A percentile compares a stretch with the other conserved stretches of the same genome.
Evolutionary conservation across 2,113 vertebrate genomes (phyloP).

Genomic region (Periophthalmus modestus): DNA sequence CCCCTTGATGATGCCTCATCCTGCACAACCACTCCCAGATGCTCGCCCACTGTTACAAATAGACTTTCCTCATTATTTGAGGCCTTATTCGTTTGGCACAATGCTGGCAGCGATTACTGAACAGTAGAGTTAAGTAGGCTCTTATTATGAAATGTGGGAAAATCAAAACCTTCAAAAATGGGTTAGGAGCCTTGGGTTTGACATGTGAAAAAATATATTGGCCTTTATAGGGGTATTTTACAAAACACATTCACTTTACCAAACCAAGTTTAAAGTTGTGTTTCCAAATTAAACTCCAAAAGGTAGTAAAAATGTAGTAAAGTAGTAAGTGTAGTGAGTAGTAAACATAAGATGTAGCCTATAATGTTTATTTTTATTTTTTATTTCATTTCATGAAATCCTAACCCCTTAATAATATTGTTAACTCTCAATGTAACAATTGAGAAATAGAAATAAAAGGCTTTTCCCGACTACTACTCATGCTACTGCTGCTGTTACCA

Average conservation of each 20-base stretch:
- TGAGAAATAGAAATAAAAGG: no score
- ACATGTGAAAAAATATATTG: slow-evolving; percentile 32
- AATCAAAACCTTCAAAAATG: slow-evolving; percentile 57
- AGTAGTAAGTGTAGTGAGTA: no score
- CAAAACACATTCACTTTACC: no score
- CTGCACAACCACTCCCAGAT: slow-evolving; percentile 84
- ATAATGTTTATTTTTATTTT: no score
- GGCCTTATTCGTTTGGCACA: slow-evolving; percentile 70
- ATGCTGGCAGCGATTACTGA: slow-evolving; percentile 48
- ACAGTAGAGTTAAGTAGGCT: slow-evolving; percentile 49
- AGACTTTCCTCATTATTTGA: slow-evolving; percentile 72
- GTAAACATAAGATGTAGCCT: no score
- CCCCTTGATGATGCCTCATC: slow-evolving; percentile 86
- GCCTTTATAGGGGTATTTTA: background rate
- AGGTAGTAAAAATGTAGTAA: no score
- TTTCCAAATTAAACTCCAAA: no score
- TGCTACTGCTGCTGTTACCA: background rate
- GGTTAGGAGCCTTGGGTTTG: slow-evolving; percentile 29
- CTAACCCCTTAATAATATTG: no score
- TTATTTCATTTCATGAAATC: no score
- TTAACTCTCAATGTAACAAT: no score
- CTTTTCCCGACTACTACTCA: background rate
- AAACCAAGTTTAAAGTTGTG: no score
- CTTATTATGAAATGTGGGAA: slow-evolving; percentile 69
- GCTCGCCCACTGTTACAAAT: slow-evolving; percentile 78